Evolutionary conservation across 1,140 invertebrate genomes (phyloP), one percentile per base, ranked within the genome.

Genomic region (Aphelinus certus): DNA sequence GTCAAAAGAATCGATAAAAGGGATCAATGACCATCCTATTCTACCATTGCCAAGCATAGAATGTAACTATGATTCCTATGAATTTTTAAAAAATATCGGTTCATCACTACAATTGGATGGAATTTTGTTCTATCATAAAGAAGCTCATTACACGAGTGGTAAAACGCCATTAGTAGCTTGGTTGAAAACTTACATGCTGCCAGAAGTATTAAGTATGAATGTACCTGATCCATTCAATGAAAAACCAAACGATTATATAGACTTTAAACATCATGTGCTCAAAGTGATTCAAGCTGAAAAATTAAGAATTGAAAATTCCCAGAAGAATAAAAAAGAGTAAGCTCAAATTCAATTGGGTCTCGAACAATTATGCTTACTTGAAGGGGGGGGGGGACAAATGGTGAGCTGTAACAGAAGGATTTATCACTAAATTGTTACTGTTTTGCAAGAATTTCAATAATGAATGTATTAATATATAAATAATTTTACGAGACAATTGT

Each of bases 151-250:
- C 79, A 91, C 90, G 6, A 90, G 91, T 77, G 95, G 95, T 7
- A 83, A 88, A 53, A 96, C 95, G 0, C 96, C 97, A 0, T 85
- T 98, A 9, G 95, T 97, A 1, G 92, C 93, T 2, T 98, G 96
- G 96, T 86, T 97, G 1, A 96, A 94, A 83, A 90, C 93, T 1
- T 97, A 91, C 82, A 97, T 97, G 96, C 80, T 97, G 7, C 90
- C 92, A 1, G 95, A 97, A 88, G 89, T 96, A 45, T 85, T 97
- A 6, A 89, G 90, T 57, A 84, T 92, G 55, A 73, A 79, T 53
- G 83, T 92, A 9, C 87, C 89, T 26, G 83, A 80, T 10, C 65
- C 72, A n/a, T 70, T 85, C 64, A 76, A 83, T 43, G 79, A 86
- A 55, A 87, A 85, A 79, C 89, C 89, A 51, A 56, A 79, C 46